Conservation (phyloP, 23 tunicate species). For the Trididemnum miniatum region DNA sequence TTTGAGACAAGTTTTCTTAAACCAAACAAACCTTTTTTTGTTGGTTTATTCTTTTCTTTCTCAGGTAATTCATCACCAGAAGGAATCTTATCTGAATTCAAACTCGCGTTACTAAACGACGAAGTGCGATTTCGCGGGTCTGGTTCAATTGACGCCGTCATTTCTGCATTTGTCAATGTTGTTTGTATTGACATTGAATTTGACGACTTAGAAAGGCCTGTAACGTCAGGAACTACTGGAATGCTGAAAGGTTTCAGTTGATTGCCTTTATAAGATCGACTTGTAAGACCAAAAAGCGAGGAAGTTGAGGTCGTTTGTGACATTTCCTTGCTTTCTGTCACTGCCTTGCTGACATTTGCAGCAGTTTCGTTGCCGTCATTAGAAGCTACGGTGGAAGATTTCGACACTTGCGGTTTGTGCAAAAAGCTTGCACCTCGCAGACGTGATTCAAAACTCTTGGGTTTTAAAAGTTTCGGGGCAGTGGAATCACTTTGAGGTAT, state of each 20-base stretch:
- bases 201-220: not conserved
- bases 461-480: not conserved
- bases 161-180: not conserved
- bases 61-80: not conserved
- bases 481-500: not conserved
- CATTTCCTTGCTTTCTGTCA: not conserved
- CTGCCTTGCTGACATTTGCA: not conserved
- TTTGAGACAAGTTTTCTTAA: slow-evolving; percentile 27
- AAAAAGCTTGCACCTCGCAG: not conserved
- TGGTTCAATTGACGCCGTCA: not conserved
- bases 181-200: not conserved
- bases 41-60: not conserved
- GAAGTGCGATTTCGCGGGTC: not conserved
- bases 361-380: not conserved
- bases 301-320: not conserved
- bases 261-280: slow-evolving; percentile 59
- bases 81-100: not conserved
- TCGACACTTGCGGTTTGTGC: no score
- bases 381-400: not conserved
- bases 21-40: slow-evolving; percentile 59
- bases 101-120: not conserved
- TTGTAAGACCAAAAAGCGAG: slow-evolving; percentile 5
- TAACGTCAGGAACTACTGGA: slow-evolving; percentile 58
- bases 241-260: slow-evolving; percentile 73
- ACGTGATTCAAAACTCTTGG: not conserved